phyloP scores from a whole-genome alignment of 2,797 vertebrate species.

The Catostomus latipinnis region DNA sequence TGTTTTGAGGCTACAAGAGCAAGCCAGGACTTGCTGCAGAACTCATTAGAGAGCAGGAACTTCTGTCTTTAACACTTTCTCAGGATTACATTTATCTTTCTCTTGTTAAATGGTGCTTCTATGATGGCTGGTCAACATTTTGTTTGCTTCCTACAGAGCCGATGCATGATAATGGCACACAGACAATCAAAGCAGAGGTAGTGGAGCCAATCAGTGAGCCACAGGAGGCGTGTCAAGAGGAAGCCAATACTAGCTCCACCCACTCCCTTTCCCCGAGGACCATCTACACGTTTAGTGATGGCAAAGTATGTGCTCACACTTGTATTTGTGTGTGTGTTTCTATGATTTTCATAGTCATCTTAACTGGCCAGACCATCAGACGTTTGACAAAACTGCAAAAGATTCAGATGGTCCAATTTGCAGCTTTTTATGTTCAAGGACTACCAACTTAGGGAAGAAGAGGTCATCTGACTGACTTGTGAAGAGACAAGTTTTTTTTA shows the following conservation, averaged over 20 bases:
- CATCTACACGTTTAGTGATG: slow-evolving; percentile 85
- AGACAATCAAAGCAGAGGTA: slow-evolving; percentile 86
- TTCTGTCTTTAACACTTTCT: slow-evolving; percentile 20
- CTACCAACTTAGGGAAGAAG: too few species aligned
- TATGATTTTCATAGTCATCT: too few species aligned
- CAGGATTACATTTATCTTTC: slow-evolving; percentile 17
- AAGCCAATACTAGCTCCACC: slow-evolving; percentile 85
- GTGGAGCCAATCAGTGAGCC: slow-evolving; percentile 81
- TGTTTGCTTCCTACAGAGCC: slow-evolving; percentile 64
- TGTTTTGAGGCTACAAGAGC: slow-evolving; percentile 59
- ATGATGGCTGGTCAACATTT: slow-evolving; percentile 3
- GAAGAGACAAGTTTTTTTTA: too few species aligned
- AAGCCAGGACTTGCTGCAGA: slow-evolving; percentile 36
- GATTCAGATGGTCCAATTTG: too few species aligned
- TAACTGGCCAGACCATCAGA: too few species aligned
- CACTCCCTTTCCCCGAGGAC: slow-evolving; percentile 83
- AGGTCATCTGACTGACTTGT: too few species aligned
- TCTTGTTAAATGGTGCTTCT: slow-evolving; percentile 9
- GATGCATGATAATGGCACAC: slow-evolving; percentile 86
- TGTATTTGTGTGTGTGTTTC: background rate
- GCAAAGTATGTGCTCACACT: slow-evolving; percentile 73
- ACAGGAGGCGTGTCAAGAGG: slow-evolving; percentile 81
- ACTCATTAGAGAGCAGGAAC: slow-evolving; percentile 26
- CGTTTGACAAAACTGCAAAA: too few species aligned
- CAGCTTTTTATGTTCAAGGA: too few species aligned